Evolutionary conservation across 1,140 invertebrate species (phyloP), one percentile per base, ranked within the genome.

Genomic region (Rhopalosiphum padi): DNA sequence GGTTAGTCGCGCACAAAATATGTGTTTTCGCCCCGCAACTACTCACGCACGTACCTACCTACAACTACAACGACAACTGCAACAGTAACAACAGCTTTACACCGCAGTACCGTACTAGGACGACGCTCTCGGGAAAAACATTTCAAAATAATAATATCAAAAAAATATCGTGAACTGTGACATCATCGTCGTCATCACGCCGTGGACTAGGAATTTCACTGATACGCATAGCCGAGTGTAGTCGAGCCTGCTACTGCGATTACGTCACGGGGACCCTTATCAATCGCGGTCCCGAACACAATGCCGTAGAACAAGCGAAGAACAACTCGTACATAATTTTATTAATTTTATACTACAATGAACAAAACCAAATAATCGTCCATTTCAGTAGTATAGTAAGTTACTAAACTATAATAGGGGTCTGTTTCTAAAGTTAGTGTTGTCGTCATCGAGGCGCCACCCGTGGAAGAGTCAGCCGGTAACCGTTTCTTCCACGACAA

Each of bases 91-190:
- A 68, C 30, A 68, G n/a, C 30, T 35, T n/a, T n/a, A 77, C 60
- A 77, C 60, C 15, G n/a, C 60, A 77, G 30, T n/a, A 77, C 60
- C 15, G 60, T n/a, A 77, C 60, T 77, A 77, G 60, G 37, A 85
- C 83, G 37, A 23, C 83, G 83, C 37, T 41, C 23, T 18, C 41
- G 85, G 25, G 43, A 30, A 86, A 86, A 86, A 86, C 41, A 46
- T 83, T 37, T 83, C 77, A 83, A 83, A 83, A 83, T 68, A 77
- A 68, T 68, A 37, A 85, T 86, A 86, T 86, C 85, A 86, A 86
- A 46, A 43, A 46, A 86, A 85, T 46, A 46, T 86, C 41, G 41
- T 6, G 43, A 86, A 46, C 15, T 41, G 85, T 46, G 41, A 41
- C 85, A 41, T 86, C 25, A 41, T 4, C 85, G 22, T 43, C 82